These are phyloP conservation scores for Cataglyphis cursor DNA, from an alignment of 2,888 invertebrate genomes.

Conservation along the genomic window DNA sequence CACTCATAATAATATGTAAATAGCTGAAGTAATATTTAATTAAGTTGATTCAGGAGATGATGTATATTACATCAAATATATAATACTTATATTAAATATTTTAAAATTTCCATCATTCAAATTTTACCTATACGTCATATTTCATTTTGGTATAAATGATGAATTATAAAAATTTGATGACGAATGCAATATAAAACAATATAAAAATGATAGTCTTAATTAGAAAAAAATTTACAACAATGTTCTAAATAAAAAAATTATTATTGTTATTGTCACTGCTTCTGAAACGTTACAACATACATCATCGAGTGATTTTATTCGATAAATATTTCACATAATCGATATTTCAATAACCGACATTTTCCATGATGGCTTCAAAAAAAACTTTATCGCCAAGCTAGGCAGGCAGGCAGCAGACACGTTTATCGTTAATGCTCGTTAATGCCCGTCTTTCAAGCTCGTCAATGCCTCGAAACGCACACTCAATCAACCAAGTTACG, in stretches of 20 bases:
- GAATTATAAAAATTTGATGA: constrained; percentile 8
- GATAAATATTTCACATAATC: constrained; percentile 45
- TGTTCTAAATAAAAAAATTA: too few relatives aligned
- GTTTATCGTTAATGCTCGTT: constrained; percentile 50
- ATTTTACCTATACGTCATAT: not conserved
- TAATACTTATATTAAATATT: not conserved
- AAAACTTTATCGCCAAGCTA: constrained; percentile 21
- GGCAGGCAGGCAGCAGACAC: not conserved
- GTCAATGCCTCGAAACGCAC: constrained; percentile 45
- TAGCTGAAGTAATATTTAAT: constrained; percentile 14
- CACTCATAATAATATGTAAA: not conserved
- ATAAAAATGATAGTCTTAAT: not conserved
- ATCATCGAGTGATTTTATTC: not conserved
- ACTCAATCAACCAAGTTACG: constrained; percentile 51
- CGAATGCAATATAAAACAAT: not conserved
- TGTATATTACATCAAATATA: constrained; percentile 7
- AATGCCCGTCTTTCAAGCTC: constrained; percentile 49
- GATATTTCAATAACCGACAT: constrained; percentile 6
- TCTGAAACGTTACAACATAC: not conserved
- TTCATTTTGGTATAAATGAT: not conserved
- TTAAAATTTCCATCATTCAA: not conserved
- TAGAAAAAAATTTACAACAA: not conserved
- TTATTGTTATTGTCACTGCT: not conserved
- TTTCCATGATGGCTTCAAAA: constrained; percentile 20
- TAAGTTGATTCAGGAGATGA: not conserved